A percentile compares a stretch with the other conserved stretches of the same genome.
phyloP scores from a whole-genome alignment of 2,888 invertebrate genomes.

The Listrodromus nycthemerus region DNA sequence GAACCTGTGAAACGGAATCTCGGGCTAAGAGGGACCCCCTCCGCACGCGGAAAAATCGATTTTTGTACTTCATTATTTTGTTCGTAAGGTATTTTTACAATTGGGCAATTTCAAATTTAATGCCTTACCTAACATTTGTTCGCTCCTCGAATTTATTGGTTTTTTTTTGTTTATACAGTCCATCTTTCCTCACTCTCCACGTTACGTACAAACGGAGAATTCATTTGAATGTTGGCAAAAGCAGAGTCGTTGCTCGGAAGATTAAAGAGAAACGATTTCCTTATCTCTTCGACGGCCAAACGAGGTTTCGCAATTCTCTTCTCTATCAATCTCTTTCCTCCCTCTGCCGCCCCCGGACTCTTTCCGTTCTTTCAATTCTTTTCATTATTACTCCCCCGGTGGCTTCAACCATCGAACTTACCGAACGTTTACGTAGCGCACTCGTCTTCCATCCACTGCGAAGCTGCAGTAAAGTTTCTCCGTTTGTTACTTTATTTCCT shows the following conservation, averaged over 20 bases:
- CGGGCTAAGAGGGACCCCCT: too few species aligned
- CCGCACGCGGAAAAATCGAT: background rate
- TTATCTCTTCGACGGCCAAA: conserved; percentile 39
- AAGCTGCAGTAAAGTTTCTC: conserved; percentile 32
- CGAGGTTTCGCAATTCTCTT: conserved; percentile 70
- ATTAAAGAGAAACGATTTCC: conserved; percentile 25
- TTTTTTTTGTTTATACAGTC: background rate
- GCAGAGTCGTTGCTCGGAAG: background rate
- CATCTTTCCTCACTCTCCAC: background rate
- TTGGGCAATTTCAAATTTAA: too few species aligned
- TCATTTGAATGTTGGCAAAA: conserved; percentile 37
- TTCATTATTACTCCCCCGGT: conserved; percentile 40
- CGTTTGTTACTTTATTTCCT: conserved; percentile 15
- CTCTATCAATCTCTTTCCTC: conserved; percentile 41
- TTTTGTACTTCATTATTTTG: too few species aligned
- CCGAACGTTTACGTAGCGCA: conserved; percentile 39
- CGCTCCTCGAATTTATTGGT: too few species aligned
- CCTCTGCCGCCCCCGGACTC: background rate
- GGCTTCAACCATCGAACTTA: conserved; percentile 30
- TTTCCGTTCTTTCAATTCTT: conserved; percentile 27
- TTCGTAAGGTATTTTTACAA: too few species aligned
- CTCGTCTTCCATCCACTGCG: background rate
- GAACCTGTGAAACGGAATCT: too few species aligned
- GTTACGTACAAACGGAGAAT: background rate
- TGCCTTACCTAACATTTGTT: too few species aligned